Evolutionary conservation across 1,140 invertebrate species (phyloP).

Genomic region (Macrobrachium nipponense): DNA sequence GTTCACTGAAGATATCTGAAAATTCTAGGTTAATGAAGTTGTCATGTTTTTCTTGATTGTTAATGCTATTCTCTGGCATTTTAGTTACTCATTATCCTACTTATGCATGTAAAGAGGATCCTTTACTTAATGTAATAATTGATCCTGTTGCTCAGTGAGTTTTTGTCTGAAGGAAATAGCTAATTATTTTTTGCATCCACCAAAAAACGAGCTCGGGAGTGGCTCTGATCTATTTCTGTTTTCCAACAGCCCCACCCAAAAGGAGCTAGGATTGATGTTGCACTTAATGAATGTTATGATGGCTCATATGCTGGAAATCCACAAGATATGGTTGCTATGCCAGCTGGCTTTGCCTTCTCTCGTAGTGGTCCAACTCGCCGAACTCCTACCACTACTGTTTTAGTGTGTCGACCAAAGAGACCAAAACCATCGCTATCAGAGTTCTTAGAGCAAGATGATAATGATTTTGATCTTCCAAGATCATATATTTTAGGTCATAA

Average conservation of each 20-base stretch:
- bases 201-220: too few species aligned
- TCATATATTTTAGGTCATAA: conserved; percentile 91
- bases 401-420: conserved; percentile 86
- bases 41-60: too few species aligned
- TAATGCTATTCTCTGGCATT: too few species aligned
- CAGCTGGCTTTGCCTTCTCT: conserved; percentile 75
- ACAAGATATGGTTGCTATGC: conserved; percentile 85
- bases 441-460: conserved; percentile 74
- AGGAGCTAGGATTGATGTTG: conserved; percentile 92
- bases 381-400: conserved; percentile 87
- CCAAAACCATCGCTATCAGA: conserved; percentile 81
- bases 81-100: too few species aligned
- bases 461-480: conserved; percentile 77
- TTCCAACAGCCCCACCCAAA: conserved; percentile 79
- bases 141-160: too few species aligned
- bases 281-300: conserved; percentile 94
- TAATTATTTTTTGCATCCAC: too few species aligned
- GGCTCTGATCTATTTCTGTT: background rate
- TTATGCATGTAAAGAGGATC: too few species aligned
- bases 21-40: too few species aligned
- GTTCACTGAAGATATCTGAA: too few species aligned
- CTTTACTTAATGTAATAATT: too few species aligned
- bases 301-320: conserved; percentile 96
- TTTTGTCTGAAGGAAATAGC: too few species aligned
- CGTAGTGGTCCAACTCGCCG: conserved; percentile 86